Conservation (phyloP, 2,113 vertebrate species). For the Alligator mississippiensis region DNA sequence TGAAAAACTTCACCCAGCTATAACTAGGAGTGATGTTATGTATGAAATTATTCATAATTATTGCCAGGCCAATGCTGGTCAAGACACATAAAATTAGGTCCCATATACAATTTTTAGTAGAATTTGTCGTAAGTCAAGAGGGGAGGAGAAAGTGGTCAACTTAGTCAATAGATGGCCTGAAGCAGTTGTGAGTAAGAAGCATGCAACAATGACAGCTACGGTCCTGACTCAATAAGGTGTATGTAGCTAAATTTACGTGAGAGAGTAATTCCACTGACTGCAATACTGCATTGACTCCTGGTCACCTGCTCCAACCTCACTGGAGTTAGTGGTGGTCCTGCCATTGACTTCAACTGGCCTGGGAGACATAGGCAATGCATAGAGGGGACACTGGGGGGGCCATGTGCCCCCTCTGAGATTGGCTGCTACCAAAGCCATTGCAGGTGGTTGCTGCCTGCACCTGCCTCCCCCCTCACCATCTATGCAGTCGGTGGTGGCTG, state of each 20-base stretch:
- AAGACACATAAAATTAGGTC: neutral
- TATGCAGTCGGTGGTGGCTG: no score
- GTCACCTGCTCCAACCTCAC: neutral
- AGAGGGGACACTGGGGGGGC: no score
- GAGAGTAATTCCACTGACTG: neutral
- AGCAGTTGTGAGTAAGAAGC: neutral
- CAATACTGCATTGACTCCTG: neutral
- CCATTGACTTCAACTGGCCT: neutral
- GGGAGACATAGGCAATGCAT: no score
- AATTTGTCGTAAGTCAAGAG: neutral
- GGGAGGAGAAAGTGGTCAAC: neutral
- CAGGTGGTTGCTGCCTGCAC: no score
- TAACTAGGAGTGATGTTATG: neutral
- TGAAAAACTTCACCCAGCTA: neutral
- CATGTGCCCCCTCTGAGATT: no score
- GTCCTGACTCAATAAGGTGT: neutral
- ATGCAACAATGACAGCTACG: neutral
- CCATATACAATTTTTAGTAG: neutral
- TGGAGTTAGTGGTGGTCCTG: no score
- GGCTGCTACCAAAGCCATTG: no score
- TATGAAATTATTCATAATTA: neutral
- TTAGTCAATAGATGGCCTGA: neutral
- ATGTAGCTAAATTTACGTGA: neutral
- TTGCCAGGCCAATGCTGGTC: accelerated
- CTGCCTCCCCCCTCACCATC: no score